Evolutionary conservation across 2,113 vertebrate species (phyloP).

Genomic region (Orthonyx spaldingii): DNA sequence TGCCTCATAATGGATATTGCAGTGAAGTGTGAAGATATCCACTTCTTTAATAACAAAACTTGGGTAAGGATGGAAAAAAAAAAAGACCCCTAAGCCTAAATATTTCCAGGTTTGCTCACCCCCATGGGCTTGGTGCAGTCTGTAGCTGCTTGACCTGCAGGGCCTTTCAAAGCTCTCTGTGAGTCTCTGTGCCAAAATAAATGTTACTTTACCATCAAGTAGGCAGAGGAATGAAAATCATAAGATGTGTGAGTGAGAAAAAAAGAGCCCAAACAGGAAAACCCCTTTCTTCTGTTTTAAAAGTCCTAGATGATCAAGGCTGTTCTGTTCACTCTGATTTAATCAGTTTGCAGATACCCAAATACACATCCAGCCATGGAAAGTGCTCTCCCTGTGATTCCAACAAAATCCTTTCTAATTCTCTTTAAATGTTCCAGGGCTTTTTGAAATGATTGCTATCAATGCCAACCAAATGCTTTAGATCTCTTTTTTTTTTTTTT

Average conservation of each 20-base stretch:
- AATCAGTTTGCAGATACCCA: background rate
- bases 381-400: conserved; percentile 52
- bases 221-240: background rate
- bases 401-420: conserved; percentile 62
- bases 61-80: background rate
- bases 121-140: accelerated
- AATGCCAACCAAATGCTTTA: conserved; percentile 52
- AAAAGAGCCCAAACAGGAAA: conserved; percentile 26
- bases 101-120: conserved; percentile 24
- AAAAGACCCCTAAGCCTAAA: background rate
- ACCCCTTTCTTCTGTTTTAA: conserved; percentile 18
- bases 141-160: background rate
- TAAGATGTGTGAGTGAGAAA: background rate
- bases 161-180: background rate
- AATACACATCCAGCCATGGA: background rate
- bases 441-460: conserved; percentile 61
- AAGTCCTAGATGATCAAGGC: conserved; percentile 29
- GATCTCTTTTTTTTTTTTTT: background rate
- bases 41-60: background rate
- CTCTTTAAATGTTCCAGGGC: conserved; percentile 61
- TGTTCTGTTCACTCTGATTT: conserved; percentile 7
- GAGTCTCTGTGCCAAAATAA: background rate
- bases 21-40: background rate
- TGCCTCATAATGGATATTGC: background rate
- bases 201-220: background rate